Base-by-base conservation (phyloP, 2,797 vertebrate genomes). In the Ibycter americanus region DNA sequence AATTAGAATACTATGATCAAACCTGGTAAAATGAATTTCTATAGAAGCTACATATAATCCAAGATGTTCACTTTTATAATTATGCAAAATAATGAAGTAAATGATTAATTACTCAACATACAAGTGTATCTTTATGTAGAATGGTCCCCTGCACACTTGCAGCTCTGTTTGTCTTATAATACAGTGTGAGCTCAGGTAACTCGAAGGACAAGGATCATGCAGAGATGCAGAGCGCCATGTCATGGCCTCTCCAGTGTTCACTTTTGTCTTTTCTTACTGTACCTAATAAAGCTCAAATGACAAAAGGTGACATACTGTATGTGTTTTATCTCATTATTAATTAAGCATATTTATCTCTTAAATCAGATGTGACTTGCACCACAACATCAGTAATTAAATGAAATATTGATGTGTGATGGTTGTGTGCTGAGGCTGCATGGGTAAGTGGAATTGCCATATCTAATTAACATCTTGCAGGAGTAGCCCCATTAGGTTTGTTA, bases 271-370 rank as follows among this genome's bases (percentile, higher is more conserved):
- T 49, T 73, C 79, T 76, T 77, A 72, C 76, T 66, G 16, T 16
- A 90, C 58, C 76, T 91, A 91, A 90, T 80, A 96, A 88, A 91
- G 52, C 89, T 94, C 91, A 87, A 89, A 87, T 83, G 94, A 97
- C 96, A 97, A 94, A 96, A 96, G 90, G 94, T 97, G 96, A 96
- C 94, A 96, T 52, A 90, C 92, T 98, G 98, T 98, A 98, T 98
- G 98, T 99, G 98, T 98, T 99, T 99, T 98, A 98, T 97, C 98
- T 99, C 98, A 98, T 99, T 99, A 99, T 98, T 98, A 99, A 99
- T 99, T 98, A 99, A 99, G 98, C 97, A 98, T 99, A 99, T 99
- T 99, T 99, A 98, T 98, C 98, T 98, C 98, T 98, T 97, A 98
- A 99, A 99, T 98, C 98, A 98, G 99, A 98, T 99, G 99, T 98